phyloP scores from a whole-genome alignment of 2,797 vertebrate species.

The Sebastes variabilis region DNA sequence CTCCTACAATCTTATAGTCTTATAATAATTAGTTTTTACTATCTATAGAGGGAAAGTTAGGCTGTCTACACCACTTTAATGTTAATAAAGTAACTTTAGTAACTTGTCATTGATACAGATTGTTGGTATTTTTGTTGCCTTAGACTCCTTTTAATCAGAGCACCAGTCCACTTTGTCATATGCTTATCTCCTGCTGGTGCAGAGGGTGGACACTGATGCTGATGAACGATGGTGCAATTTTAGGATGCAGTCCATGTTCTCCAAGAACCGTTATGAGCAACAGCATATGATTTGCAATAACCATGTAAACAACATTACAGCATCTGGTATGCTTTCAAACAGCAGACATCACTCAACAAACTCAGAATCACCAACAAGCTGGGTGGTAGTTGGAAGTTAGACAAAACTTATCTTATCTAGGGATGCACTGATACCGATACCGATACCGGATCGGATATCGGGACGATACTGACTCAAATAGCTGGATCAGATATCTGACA shows the following conservation, averaged over 20 bases:
- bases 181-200: background rate
- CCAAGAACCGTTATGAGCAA: background rate
- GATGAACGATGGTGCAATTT: background rate
- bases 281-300: background rate
- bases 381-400: background rate
- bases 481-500: no score
- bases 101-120: background rate
- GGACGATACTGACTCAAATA: no score
- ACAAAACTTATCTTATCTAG: background rate
- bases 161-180: background rate
- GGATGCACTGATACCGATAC: no score
- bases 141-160: background rate
- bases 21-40: background rate
- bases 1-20: background rate
- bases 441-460: no score
- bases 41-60: background rate
- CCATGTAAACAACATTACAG: background rate
- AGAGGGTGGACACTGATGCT: background rate
- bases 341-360: background rate
- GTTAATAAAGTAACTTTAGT: background rate
- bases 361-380: background rate
- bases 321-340: background rate
- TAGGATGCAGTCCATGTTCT: background rate
- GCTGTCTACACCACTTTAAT: background rate
- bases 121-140: background rate